A percentile compares a stretch with the other conserved stretches of the same genome.
Evolutionary conservation across 2,888 invertebrate genomes (phyloP).

Genomic region (Aspidapion aeneum): DNA sequence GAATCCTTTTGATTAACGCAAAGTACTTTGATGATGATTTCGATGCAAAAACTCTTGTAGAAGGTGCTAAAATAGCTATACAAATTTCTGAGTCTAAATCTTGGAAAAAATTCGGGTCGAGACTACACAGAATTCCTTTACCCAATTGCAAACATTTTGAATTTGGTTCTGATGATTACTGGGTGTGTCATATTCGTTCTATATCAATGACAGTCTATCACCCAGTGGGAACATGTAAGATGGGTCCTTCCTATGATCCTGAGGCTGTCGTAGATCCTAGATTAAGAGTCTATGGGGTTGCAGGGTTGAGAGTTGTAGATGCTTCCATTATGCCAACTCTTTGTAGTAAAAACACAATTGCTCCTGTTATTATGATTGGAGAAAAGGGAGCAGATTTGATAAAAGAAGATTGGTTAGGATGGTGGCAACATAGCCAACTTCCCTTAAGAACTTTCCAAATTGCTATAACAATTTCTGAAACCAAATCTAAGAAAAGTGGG

Average conservation of each 20-base stretch:
- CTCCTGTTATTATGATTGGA: conserved; percentile 88
- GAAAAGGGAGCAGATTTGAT: conserved; percentile 86
- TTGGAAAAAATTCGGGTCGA: conserved; percentile 59
- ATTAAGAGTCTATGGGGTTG: conserved; percentile 71
- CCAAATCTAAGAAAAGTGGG: conserved; percentile 77
- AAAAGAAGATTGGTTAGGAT: conserved; percentile 72
- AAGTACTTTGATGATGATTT: conserved; percentile 84
- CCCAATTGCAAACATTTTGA: conserved; percentile 72
- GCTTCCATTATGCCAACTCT: conserved; percentile 89
- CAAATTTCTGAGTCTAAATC: conserved; percentile 70
- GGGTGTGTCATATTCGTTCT: conserved; percentile 83
- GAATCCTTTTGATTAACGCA: conserved; percentile 84
- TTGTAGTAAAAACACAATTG: conserved; percentile 86
- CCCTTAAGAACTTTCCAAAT: too few relatives aligned
- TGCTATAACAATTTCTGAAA: conserved; percentile 67
- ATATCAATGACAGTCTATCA: conserved; percentile 90
- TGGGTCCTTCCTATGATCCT: conserved; percentile 77
- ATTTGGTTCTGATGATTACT: conserved; percentile 77
- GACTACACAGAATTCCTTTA: conserved; percentile 65
- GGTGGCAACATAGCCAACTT: conserved; percentile 4
- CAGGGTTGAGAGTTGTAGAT: conserved; percentile 78
- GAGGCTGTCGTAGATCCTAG: conserved; percentile 81
- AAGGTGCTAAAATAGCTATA: conserved; percentile 75
- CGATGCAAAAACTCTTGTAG: conserved; percentile 77
- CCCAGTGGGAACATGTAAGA: conserved; percentile 84